phyloP scores from a whole-genome alignment of 2,888 invertebrate species.

The Drosophila koepferae region DNA sequence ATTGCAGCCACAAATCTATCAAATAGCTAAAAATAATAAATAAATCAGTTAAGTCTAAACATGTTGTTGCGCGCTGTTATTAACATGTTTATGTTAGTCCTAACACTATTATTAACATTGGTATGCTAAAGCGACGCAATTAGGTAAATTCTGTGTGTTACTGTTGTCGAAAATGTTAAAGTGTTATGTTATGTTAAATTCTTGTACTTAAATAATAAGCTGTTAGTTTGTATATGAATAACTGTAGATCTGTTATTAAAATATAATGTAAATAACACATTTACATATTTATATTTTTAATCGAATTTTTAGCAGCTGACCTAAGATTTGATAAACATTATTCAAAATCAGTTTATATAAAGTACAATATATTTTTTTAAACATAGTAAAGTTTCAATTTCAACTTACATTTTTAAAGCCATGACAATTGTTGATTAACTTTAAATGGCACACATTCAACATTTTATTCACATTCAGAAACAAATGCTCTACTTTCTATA shows the following conservation, averaged over 20 bases:
- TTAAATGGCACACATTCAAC: neutral
- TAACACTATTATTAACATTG: neutral
- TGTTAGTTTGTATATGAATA: neutral
- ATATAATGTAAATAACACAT: too few relatives aligned
- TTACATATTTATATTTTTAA: too few relatives aligned
- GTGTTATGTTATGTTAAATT: neutral
- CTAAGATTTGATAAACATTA: too few relatives aligned
- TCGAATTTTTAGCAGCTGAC: too few relatives aligned
- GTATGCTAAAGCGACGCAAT: neutral
- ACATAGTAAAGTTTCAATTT: too few relatives aligned
- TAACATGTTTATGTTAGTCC: neutral
- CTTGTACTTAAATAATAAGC: neutral
- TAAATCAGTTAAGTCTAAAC: neutral
- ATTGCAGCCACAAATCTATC: conserved; percentile 12
- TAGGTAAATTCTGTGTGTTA: neutral
- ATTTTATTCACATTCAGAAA: neutral
- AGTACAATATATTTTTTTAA: too few relatives aligned
- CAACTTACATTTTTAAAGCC: neutral
- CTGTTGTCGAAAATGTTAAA: neutral
- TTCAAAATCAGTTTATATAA: too few relatives aligned
- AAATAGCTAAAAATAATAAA: conserved; percentile 3
- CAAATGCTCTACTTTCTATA: neutral
- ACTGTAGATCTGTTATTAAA: neutral
- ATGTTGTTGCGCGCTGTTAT: neutral
- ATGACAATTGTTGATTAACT: neutral